Conservation (phyloP, 2,888 invertebrate species). For the Cheilosia grossa region DNA sequence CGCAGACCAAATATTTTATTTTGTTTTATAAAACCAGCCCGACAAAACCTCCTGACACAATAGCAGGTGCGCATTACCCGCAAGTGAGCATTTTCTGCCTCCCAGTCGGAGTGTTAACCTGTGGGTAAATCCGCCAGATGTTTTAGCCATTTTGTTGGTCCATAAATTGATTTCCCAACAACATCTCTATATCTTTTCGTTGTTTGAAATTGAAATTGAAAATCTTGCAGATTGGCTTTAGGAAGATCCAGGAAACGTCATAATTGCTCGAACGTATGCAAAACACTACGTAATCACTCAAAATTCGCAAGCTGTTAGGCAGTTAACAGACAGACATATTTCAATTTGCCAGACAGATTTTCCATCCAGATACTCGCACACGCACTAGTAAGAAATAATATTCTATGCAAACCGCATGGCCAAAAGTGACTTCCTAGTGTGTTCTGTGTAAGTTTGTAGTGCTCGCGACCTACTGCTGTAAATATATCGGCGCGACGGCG, state of each 20-base stretch:
- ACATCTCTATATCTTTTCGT: not conserved
- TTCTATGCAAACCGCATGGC: constrained; percentile 64
- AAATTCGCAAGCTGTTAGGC: constrained; percentile 18
- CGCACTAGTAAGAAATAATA: constrained; percentile 1
- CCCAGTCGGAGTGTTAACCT: too few species aligned
- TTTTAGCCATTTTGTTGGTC: too few species aligned
- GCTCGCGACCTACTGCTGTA: constrained; percentile 43
- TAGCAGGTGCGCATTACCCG: not conserved
- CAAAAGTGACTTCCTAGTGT: constrained; percentile 52
- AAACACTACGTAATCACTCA: not conserved
- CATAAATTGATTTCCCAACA: too few species aligned
- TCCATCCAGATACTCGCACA: not conserved
- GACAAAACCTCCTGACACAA: not conserved
- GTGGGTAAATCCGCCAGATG: too few species aligned
- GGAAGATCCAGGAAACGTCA: not conserved
- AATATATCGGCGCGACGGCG: too few species aligned
- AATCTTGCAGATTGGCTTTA: not conserved
- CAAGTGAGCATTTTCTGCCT: not conserved
- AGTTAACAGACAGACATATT: constrained; percentile 26
- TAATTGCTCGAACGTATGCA: not conserved
- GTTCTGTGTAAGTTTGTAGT: constrained; percentile 6
- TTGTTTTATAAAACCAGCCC: not conserved
- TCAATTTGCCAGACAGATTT: constrained; percentile 51
- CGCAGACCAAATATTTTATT: not conserved
- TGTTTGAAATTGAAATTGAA: not conserved